A percentile compares a stretch with the other conserved stretches of the same genome.
These are phyloP conservation scores for Enteromius treurensis DNA, from an alignment of 2,797 vertebrate genomes.

Conservation along the genomic window DNA sequence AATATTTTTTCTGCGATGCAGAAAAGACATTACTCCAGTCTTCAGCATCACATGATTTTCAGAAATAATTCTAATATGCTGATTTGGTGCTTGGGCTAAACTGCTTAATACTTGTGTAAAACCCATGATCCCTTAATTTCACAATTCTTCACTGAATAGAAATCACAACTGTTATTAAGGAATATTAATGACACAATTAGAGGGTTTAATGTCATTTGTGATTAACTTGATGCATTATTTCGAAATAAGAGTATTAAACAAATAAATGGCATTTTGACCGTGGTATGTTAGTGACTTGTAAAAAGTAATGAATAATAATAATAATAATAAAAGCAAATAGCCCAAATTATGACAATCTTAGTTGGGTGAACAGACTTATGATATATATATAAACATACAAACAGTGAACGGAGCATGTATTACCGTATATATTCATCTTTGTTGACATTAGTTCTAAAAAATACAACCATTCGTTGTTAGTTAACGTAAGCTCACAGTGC, in stretches of 20 bases:
- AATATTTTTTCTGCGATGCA: not conserved
- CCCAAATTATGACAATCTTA: not conserved
- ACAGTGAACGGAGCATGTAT: too few species aligned
- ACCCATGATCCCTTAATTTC: not conserved
- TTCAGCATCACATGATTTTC: too few species aligned
- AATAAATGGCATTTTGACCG: not conserved
- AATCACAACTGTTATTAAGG: not conserved
- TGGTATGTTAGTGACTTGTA: not conserved
- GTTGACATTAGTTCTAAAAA: too few species aligned
- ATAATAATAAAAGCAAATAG: not conserved
- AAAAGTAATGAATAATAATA: not conserved
- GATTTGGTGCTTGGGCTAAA: not conserved
- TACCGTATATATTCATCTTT: too few species aligned
- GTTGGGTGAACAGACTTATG: not conserved
- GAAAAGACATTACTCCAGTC: not conserved
- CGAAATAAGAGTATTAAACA: not conserved
- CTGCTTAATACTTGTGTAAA: not conserved
- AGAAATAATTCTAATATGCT: too few species aligned
- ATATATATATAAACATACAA: too few species aligned
- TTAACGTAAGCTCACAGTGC: too few species aligned
- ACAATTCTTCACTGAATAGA: not conserved
- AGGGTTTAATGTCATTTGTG: too few species aligned
- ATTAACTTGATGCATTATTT: not conserved
- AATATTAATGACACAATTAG: not conserved
- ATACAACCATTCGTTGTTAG: too few species aligned